Evolutionary conservation across 2,113 vertebrate species (phyloP), one percentile per base, ranked within the genome.

Genomic region (Hepsetus odoe): DNA sequence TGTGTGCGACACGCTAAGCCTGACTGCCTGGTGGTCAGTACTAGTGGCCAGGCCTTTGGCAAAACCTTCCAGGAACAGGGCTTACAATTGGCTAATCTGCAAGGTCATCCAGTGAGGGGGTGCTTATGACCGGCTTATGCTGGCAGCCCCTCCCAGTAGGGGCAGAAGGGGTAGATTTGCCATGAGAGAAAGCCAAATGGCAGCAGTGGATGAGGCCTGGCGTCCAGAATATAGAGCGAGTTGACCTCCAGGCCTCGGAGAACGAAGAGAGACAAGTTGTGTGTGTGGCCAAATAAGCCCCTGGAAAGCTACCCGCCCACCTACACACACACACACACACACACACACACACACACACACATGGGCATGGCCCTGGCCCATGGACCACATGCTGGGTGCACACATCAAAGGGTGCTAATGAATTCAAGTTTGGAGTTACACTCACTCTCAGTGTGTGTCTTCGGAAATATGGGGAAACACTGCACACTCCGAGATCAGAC

Each of bases 341-440:
- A 79, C 42, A 61, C 64, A 83, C 49, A 83, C 73, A 85, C 53
- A 68, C 75, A 61, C 55, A 75, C 58, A 73, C 56, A 76, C 83
- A 33, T 11, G 75, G 38, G 72, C 40, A 79, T n/a, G n/a, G n/a
- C n/a, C n/a, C n/a, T 73, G 24, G 12, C 26, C 71, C 13, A 49
- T 58, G 65, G 77, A 84, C 44, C 61, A 62, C 44, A 84, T 83
- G 81, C 81, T 72, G 81, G 8, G 51, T 44, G 46, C 71, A 81
- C 77, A 86, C 83, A 84, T 85, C 76, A 88, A 85, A 87, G 77
- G 79, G 68, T 81, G 79, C 81, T 88, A 88, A 90, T 87, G 81
- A 89, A 88, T 86, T 85, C 66, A 79, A 86, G 84, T 84, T 87
- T 84, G 76, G 71, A 81, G 81, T 81, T 76, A 81, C 84, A 80